Base-by-base conservation (phyloP, 2,888 invertebrate genomes). In the Pycnomerus fuliginosus region DNA sequence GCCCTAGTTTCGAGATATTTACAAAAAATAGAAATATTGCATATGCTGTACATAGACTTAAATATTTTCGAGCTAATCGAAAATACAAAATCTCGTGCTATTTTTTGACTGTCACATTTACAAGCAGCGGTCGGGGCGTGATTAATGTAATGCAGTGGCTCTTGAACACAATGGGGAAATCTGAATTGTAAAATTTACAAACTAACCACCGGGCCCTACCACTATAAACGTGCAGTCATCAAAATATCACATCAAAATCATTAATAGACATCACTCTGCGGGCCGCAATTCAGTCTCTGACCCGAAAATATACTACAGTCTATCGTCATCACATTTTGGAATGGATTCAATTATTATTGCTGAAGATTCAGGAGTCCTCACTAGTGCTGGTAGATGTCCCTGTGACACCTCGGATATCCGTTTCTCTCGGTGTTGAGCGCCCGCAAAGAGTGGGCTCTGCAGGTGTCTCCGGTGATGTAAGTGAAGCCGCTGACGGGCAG, bases 401-500 rank as follows among this genome's bases (percentile, higher is more conserved):
- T 24, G 49, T 70, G 69, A 56, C 68, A 71, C 40, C 67, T 61
- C 43, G 67, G 66, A 53, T 68, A 68, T 53, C 71, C 71, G 63
- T 71, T 70, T 51, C 70, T 57, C 38, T 64, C 61, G 39, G 60
- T 48, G 53, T 68, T 67, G 33, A 68, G 58, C 34, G 70, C 60
- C 45, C 70, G 60, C 48, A 71, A 61, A 61, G 76, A 73, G 69
- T 76, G 69, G 61, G 76, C 70, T 60, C 80, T 74, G 65, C 80
- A 81, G 56, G 77, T 72, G 56, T 83, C 84, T 55, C 82, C 80
- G 62, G 84, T 83, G 65, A 85, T 83, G 75, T 85, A 85, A 54
- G 85, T 85, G 77, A 85, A 86, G 52, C 85, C 86, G 71, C 82
- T 82, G 65, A 83, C 85, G 69, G 82, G 83, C 68, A 80, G 79